phyloP scores from a whole-genome alignment of 1,140 invertebrate genomes.

The Papilio machaon region DNA sequence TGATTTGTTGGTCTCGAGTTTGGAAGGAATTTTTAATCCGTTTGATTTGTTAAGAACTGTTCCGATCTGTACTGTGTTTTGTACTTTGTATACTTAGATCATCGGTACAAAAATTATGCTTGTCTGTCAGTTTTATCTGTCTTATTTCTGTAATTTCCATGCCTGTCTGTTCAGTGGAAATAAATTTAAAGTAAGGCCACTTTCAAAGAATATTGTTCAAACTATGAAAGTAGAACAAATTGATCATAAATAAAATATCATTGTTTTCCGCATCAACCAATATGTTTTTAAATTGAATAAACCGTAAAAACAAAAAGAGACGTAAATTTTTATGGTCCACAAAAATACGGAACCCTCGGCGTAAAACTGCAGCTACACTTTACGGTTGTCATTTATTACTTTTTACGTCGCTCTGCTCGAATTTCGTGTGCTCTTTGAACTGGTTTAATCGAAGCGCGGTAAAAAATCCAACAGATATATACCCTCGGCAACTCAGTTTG shows the following conservation, averaged over 20 bases:
- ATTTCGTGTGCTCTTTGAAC: conserved; percentile 75
- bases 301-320: neutral
- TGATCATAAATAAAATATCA: neutral
- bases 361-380: conserved; percentile 47
- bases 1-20: neutral
- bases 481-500: conserved; percentile 45
- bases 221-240: neutral
- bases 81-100: too few species aligned
- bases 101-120: neutral
- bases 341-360: conserved; percentile 14
- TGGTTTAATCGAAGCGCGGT: conserved; percentile 66
- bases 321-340: neutral
- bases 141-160: neutral
- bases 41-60: neutral
- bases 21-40: neutral
- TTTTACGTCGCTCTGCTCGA: conserved; percentile 59
- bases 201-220: neutral
- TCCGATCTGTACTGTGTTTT: neutral
- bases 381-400: conserved; percentile 51
- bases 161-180: too few species aligned
- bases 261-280: neutral
- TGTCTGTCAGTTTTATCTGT: neutral
- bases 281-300: neutral
- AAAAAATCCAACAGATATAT: conserved; percentile 62
- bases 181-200: neutral